Evolutionary conservation across 2,113 vertebrate genomes (phyloP), one percentile per base, ranked within the genome.

Genomic region (Rutilus rutilus): DNA sequence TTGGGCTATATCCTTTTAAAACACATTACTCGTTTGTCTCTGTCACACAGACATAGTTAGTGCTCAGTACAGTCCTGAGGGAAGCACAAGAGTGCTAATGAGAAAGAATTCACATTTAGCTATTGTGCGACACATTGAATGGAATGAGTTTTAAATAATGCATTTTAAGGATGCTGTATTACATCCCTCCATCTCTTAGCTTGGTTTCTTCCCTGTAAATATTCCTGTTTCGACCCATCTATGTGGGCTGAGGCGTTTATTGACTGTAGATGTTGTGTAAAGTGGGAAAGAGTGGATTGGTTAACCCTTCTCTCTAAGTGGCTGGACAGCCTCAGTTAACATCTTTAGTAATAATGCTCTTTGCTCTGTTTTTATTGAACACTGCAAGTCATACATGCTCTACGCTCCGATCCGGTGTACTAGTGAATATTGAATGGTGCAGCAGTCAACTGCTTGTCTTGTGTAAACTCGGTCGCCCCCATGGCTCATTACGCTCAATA

Each of bases 401-500:
- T 82, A 84, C 67, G 33, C 77, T 54, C 54, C n/a, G 7, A 82
- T 57, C 47, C 3, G 9, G 39, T 79, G 42, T 30, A 82, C 45
- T 69, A 69, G 80, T 82, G 50, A 59, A 71, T 39, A 83, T 74
- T 57, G 67, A 73, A 83, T 73, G 21, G 67, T 73, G 47, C 67
- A 57, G 52, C 65, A 83, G 65, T 83, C 14, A 30, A 57, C 81
- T 73, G 81, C 82, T 73, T 73, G 82, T 74, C 82, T 83, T 71
- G 82, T 73, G 82, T 71, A 83, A 83, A 83, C 67, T 27, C 52
- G 30, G 67, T 73, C 15, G 30, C 30, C 82, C 67, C 50, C 82
- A 73, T 73, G 82, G 82, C 82, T 83, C 67, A 73, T 83, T 83
- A 83, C 50, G 33, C 67, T 59, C 82, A 83, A 83, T 83, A 83